phyloP scores from a whole-genome alignment of 1,140 invertebrate species.

The Sitophilus oryzae region DNA sequence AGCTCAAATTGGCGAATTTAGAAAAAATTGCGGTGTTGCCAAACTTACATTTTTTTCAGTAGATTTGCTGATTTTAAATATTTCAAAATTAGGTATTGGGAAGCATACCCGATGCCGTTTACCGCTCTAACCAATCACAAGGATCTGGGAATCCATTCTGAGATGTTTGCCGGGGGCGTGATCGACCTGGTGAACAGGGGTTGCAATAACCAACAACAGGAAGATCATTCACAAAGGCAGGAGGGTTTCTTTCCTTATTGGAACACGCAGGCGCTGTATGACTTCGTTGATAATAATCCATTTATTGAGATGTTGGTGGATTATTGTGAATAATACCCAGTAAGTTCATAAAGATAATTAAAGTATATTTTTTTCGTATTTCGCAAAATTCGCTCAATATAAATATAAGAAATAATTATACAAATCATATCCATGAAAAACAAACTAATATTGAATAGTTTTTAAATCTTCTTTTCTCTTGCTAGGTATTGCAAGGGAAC shows the following conservation, averaged over 20 bases:
- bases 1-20: no score
- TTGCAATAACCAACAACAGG: slow-evolving; percentile 79
- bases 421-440: no score
- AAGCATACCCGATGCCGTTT: slow-evolving; percentile 88
- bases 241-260: slow-evolving; percentile 78
- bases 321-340: slow-evolving; percentile 42
- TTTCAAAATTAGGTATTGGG: slow-evolving; percentile 64
- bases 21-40: neutral
- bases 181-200: slow-evolving; percentile 79
- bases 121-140: slow-evolving; percentile 74
- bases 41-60: neutral
- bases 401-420: no score
- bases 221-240: slow-evolving; percentile 74
- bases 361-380: slow-evolving; percentile 36
- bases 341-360: slow-evolving; percentile 24
- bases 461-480: no score
- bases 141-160: slow-evolving; percentile 88
- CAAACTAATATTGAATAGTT: no score
- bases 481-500: slow-evolving; percentile 77
- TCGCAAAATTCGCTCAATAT: no score
- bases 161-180: slow-evolving; percentile 90
- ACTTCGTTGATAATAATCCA: slow-evolving; percentile 91
- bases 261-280: slow-evolving; percentile 78
- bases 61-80: slow-evolving; percentile 1
- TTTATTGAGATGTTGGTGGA: slow-evolving; percentile 63